phyloP scores from a whole-genome alignment of 2,888 invertebrate genomes.

The Nomada goodeniana region DNA sequence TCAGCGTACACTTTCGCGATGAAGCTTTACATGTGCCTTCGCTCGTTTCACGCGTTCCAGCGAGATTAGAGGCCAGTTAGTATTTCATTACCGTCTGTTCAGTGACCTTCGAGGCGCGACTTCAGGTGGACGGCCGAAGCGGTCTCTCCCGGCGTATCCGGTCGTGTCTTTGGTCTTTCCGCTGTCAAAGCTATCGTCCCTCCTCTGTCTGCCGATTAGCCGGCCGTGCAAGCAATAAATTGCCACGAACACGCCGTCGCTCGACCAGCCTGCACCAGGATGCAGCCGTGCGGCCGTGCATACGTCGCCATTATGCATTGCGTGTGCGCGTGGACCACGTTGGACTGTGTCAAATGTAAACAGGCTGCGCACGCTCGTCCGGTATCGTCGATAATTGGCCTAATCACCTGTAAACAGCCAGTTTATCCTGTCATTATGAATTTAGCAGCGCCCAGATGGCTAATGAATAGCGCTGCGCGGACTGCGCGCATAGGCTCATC shows the following conservation, averaged over 20 bases:
- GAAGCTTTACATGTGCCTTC: constrained; percentile 7
- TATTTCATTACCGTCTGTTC: constrained; percentile 47
- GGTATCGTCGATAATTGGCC: constrained; percentile 71
- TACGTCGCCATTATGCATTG: constrained; percentile 38
- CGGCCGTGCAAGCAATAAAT: constrained; percentile 51
- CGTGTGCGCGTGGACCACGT: constrained; percentile 23
- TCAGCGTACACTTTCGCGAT: background rate
- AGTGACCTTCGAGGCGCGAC: constrained; percentile 46
- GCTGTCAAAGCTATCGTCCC: constrained; percentile 49
- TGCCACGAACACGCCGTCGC: constrained; percentile 31
- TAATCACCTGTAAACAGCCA: constrained; percentile 71
- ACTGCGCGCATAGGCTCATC: constrained; percentile 34
- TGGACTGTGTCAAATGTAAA: constrained; percentile 55
- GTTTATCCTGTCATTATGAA: constrained; percentile 70
- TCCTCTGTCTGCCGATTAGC: constrained; percentile 45
- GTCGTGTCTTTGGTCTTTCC: constrained; percentile 55
- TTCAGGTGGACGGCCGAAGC: constrained; percentile 30
- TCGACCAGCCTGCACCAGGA: constrained; percentile 25
- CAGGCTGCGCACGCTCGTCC: constrained; percentile 34
- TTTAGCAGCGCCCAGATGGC: constrained; percentile 60
- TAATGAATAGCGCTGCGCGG: constrained; percentile 63
- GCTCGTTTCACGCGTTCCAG: constrained; percentile 14
- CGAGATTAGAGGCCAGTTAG: constrained; percentile 39
- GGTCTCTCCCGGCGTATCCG: constrained; percentile 40
- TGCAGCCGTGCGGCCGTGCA: constrained; percentile 27